phyloP scores from a whole-genome alignment of 2,797 vertebrate species.

The Helicolenus hilgendorfi region DNA sequence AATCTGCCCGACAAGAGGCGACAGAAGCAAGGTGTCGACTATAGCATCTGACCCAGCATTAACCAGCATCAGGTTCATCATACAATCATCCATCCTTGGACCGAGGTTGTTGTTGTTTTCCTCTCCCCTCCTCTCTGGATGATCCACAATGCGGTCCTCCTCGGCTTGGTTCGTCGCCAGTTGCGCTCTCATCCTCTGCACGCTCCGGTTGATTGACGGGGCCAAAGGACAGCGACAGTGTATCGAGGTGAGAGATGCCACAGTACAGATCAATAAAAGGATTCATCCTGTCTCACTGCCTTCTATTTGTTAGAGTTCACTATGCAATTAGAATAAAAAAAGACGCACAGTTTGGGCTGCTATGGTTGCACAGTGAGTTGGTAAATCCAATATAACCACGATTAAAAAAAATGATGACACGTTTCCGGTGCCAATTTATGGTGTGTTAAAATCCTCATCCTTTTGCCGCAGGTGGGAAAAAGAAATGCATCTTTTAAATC shows the following conservation, averaged over 20 bases:
- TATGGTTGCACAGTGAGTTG: neutral
- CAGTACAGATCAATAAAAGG: neutral
- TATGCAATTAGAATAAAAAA: neutral
- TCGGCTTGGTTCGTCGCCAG: slow-evolving; percentile 67
- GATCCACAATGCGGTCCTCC: slow-evolving; percentile 73
- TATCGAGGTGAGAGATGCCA: slow-evolving; percentile 86
- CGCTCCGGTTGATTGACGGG: slow-evolving; percentile 63
- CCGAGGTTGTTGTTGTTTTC: neutral
- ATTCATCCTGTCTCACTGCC: neutral
- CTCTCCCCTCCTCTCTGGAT: neutral
- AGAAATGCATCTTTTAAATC: neutral
- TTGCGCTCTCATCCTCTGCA: slow-evolving; percentile 80
- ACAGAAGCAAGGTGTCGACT: slow-evolving; percentile 25
- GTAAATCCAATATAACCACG: slow-evolving; percentile 22
- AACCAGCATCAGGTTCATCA: neutral
- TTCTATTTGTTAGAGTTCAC: neutral
- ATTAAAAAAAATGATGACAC: slow-evolving; percentile 52
- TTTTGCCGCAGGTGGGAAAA: neutral
- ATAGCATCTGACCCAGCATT: neutral
- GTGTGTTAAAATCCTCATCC: neutral
- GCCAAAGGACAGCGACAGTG: slow-evolving; percentile 80
- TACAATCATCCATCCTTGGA: neutral
- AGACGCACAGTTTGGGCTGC: neutral
- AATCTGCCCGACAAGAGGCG: slow-evolving; percentile 31
- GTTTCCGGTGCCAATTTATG: slow-evolving; percentile 15